Percentiles rank a stretch among this genome's conserved stretches.
Evolutionary conservation across 1,140 invertebrate genomes (phyloP).

Genomic region (Phortica variegata): DNA sequence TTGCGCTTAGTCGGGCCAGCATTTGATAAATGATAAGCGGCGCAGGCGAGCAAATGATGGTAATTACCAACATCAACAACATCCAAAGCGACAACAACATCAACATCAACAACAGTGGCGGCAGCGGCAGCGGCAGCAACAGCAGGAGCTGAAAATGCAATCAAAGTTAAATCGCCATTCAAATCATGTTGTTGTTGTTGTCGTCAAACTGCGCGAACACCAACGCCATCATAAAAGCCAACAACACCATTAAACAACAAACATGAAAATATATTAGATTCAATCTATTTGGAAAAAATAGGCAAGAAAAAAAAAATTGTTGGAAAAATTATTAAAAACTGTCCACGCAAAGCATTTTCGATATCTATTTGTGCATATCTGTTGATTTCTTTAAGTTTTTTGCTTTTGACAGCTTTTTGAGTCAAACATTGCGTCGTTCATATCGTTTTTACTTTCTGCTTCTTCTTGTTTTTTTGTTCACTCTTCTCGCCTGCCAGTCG

Average conservation of each 20-base stretch:
- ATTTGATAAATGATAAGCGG: conserved; percentile 48
- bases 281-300: background rate
- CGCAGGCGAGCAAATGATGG: conserved; percentile 38
- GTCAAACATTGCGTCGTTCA: conserved; percentile 17
- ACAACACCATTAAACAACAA: too few species aligned
- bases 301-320: conserved; percentile 34
- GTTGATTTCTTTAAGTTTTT: too few species aligned
- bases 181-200: too few species aligned
- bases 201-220: too few species aligned
- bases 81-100: conserved; percentile 13
- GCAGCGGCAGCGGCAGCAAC: conserved; percentile 17
- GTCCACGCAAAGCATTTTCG: conserved; percentile 14
- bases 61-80: conserved; percentile 29
- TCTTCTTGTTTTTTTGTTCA: conserved; percentile 4
- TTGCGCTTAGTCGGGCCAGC: conserved; percentile 24
- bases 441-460: conserved; percentile 13
- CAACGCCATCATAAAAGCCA: too few species aligned
- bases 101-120: conserved; percentile 12
- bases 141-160: too few species aligned
- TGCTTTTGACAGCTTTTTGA: conserved; percentile 53
- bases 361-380: too few species aligned
- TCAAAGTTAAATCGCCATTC: too few species aligned
- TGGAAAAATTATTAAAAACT: conserved; percentile 47
- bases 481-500: conserved; percentile 40
- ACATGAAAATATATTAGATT: too few species aligned